Percentiles rank a stretch among this genome's conserved stretches.
Evolutionary conservation across 2,113 vertebrate genomes (phyloP).

Genomic region (Andinoacara biseriatus): DNA sequence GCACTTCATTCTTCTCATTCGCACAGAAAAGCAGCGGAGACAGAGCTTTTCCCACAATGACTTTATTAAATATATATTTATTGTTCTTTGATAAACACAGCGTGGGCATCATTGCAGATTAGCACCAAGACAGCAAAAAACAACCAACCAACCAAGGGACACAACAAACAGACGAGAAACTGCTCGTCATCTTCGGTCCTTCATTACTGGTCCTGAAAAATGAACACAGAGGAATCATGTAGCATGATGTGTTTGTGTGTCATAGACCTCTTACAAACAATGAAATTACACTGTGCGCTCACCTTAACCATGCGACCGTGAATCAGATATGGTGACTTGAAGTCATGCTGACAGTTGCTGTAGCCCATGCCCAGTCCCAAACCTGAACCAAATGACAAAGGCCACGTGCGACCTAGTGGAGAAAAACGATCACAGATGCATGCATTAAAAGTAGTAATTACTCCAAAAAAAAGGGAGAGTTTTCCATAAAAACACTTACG

Average conservation of each 20-base stretch:
- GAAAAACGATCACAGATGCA: not conserved
- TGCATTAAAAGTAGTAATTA: not conserved
- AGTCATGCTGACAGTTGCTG: slow-evolving; percentile 93
- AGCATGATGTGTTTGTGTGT: not conserved
- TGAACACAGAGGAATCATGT: slow-evolving; percentile 39
- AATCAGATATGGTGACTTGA: slow-evolving; percentile 87
- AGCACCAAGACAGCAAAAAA: slow-evolving; percentile 19
- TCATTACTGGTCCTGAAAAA: slow-evolving; percentile 71
- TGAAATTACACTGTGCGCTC: slow-evolving; percentile 20
- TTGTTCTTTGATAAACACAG: slow-evolving; percentile 38
- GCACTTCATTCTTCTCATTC: slow-evolving; percentile 62
- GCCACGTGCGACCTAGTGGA: slow-evolving; percentile 87
- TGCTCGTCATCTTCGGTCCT: slow-evolving; percentile 21
- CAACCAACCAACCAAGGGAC: slow-evolving; percentile 16
- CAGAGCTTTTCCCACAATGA: slow-evolving; percentile 29
- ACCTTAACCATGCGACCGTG: slow-evolving; percentile 90
- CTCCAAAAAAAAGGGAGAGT: not conserved
- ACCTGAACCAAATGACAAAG: slow-evolving; percentile 87
- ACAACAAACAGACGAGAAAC: slow-evolving; percentile 31
- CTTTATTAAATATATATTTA: slow-evolving; percentile 73
- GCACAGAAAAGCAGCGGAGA: slow-evolving; percentile 38
- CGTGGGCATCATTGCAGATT: slow-evolving; percentile 1
- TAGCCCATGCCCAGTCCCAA: slow-evolving; percentile 91
- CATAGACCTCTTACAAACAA: slow-evolving; percentile 12
- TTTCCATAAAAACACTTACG: slow-evolving; percentile 80